Evolutionary conservation across 2,113 vertebrate genomes (phyloP), one percentile per base, ranked within the genome.

Genomic region (Chlorodrepanis virens): DNA sequence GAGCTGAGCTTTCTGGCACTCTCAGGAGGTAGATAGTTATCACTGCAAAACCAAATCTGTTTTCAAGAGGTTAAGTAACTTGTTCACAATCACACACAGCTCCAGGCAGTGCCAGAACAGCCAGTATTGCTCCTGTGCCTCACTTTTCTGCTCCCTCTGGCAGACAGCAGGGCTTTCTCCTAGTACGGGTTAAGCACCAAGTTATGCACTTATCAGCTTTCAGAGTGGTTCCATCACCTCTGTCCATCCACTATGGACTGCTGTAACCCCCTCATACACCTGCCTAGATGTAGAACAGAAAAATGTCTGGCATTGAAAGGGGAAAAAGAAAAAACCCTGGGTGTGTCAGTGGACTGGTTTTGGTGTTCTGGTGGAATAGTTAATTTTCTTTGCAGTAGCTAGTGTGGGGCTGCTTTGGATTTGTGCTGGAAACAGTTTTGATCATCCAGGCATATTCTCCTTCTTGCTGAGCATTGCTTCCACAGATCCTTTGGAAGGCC

Each of bases 1-100:
- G 53, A 94, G 57, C 61, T 79, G 71, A 96, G 72, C 49, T 91
- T 84, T 83, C 89, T 78, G 72, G 69, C 56, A 40, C 61, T 64
- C 60, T 47, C 23, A 7, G 69, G 33, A 91, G 87, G 39, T 79
- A 87, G 78, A 61, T 10, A 69, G 65, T 84, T 89, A 87, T 56
- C 93, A 93, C 69, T 40, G n/a, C 50, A 70, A 69, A 92, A 83
- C 52, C 54, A 49, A 56, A 89, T 47, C 77, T 90, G 49, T 37
- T 71, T 84, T 87, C 21, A 87, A 0, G 0, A 91, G 49, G 33
- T 59, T 71, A 74, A 84, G 22, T 39, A 83, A 96, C 44, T 63
- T 71, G 56, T 19, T 49, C 69, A 60, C 56, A 50, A 56, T 28
- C 71, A 70, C 35, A 52, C 18, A 75, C 27, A 64, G 57, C 76